These are phyloP conservation scores for Rotaria macrura DNA, from an alignment of 2,888 invertebrate genomes.

Conservation along the genomic window DNA sequence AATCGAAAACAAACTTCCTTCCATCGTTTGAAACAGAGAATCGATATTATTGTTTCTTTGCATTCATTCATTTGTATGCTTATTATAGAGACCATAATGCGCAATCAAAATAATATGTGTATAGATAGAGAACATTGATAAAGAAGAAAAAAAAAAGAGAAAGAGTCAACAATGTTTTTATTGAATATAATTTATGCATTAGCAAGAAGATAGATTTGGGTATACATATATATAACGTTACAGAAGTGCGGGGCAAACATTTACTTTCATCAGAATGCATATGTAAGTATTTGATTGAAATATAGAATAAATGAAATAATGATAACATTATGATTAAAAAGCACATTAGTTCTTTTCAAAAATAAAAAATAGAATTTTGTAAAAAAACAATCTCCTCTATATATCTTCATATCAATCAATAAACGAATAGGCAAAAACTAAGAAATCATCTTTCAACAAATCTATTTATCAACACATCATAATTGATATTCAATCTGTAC, in stretches of 20 bases:
- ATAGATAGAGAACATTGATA: not conserved
- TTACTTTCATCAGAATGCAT: not conserved
- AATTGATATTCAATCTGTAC: too few species aligned
- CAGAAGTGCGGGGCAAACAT: not conserved
- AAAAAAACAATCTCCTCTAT: not conserved
- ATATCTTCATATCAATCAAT: too few species aligned
- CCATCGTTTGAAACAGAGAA: not conserved
- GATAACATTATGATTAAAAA: not conserved
- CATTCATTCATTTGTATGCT: not conserved
- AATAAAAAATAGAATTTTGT: too few species aligned
- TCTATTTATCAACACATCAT: too few species aligned
- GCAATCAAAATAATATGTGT: not conserved
- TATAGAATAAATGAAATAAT: not conserved
- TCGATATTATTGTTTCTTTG: not conserved
- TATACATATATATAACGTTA: not conserved
- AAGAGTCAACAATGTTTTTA: slow-evolving; percentile 8
- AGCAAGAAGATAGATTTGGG: not conserved
- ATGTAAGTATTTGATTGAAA: slow-evolving; percentile 3
- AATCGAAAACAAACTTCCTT: slow-evolving; percentile 14
- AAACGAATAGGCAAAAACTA: too few species aligned
- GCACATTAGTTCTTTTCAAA: not conserved
- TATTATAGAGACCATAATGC: not conserved
- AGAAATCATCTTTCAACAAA: too few species aligned
- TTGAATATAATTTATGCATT: slow-evolving; percentile 15
- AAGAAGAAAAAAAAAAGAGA: not conserved